Percentiles rank a stretch among this genome's conserved stretches.
phyloP scores from a whole-genome alignment of 2,888 invertebrate genomes.

The Hydrotaea cyrtoneurina region DNA sequence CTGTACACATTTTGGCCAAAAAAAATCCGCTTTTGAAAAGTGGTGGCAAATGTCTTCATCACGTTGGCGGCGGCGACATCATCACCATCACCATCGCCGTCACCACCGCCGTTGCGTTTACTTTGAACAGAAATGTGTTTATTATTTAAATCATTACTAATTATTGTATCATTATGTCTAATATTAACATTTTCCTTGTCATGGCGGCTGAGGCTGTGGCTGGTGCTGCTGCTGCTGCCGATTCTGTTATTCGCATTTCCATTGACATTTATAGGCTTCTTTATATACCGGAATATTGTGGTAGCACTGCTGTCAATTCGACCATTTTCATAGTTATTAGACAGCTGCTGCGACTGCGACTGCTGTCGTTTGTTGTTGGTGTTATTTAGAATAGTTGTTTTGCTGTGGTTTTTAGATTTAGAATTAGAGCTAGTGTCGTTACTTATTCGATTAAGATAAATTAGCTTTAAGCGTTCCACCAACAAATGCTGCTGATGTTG shows the following conservation, averaged over 20 bases:
- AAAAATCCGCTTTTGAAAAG: slow-evolving; percentile 18
- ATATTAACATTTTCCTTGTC: slow-evolving; percentile 28
- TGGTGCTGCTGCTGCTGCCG: slow-evolving; percentile 1
- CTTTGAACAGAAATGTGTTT: slow-evolving; percentile 18
- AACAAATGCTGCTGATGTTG: slow-evolving; percentile 38
- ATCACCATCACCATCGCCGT: slow-evolving; percentile 16
- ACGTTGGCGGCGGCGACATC: slow-evolving; percentile 7
- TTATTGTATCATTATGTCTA: slow-evolving; percentile 25
- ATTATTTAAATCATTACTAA: slow-evolving; percentile 33
- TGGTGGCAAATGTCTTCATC: slow-evolving; percentile 15
- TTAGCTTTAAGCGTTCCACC: slow-evolving; percentile 62
- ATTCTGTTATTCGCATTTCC: not conserved
- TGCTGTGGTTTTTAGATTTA: slow-evolving; percentile 72
- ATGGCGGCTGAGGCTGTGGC: not conserved
- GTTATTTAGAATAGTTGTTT: slow-evolving; percentile 38
- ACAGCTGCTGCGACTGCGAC: slow-evolving; percentile 13
- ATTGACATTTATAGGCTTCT: too few species aligned
- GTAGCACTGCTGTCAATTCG: too few species aligned
- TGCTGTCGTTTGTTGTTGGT: slow-evolving; percentile 41
- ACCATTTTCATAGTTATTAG: too few species aligned
- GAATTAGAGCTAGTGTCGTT: slow-evolving; percentile 74
- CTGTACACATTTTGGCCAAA: slow-evolving; percentile 42
- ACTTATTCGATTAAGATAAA: slow-evolving; percentile 63
- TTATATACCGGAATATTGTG: too few species aligned
- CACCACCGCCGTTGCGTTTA: slow-evolving; percentile 23